Evolutionary conservation across 2,888 invertebrate species (phyloP).

Genomic region (Leucoptera coffeella): DNA sequence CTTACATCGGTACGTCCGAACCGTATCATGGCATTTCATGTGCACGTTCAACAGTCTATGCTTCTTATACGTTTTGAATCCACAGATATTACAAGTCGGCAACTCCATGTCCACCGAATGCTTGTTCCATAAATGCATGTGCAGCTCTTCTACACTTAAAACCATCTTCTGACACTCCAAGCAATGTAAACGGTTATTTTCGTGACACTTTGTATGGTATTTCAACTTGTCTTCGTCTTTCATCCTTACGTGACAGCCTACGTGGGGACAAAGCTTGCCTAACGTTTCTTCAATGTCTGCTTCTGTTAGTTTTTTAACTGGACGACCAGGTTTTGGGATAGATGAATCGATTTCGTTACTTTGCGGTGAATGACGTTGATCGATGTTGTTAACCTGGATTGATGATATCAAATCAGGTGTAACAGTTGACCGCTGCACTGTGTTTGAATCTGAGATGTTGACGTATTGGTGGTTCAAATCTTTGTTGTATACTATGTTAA

Average conservation of each 20-base stretch:
- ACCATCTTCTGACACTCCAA: constrained; percentile 58
- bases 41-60: constrained; percentile 68
- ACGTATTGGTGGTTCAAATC: constrained; percentile 30
- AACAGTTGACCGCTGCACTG: constrained; percentile 28
- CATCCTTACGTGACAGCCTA: constrained; percentile 52
- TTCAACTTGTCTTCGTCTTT: constrained; percentile 52
- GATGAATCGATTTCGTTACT: background rate
- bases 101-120: constrained; percentile 77
- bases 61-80: constrained; percentile 64
- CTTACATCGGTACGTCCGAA: constrained; percentile 24
- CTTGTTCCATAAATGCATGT: constrained; percentile 72
- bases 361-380: background rate
- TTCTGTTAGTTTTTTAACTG: constrained; percentile 11
- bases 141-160: constrained; percentile 59
- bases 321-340: background rate
- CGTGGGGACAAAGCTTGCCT: constrained; percentile 40
- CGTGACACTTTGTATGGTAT: constrained; percentile 62
- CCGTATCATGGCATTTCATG: constrained; percentile 65
- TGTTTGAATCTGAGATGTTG: constrained; percentile 21
- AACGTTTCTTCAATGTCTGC: constrained; percentile 1
- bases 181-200: constrained; percentile 46
- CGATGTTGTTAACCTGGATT: constrained; percentile 13
- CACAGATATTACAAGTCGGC: constrained; percentile 68
- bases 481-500: constrained; percentile 40
- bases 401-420: constrained; percentile 41